Evolutionary conservation across 2,113 vertebrate genomes (phyloP).

Genomic region (Oryzias curvinotus): DNA sequence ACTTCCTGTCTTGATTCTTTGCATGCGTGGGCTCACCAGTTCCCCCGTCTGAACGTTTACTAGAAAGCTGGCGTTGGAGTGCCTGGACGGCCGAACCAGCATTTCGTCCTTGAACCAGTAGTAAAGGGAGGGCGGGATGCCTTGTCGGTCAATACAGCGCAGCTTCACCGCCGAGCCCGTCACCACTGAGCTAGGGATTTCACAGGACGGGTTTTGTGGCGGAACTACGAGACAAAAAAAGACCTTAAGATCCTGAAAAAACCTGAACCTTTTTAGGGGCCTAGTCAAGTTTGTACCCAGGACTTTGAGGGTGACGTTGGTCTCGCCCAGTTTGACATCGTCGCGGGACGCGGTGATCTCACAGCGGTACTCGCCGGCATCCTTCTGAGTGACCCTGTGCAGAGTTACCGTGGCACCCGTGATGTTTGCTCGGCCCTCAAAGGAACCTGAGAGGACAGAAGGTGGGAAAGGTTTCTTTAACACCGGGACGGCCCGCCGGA

Average conservation of each 20-base stretch:
- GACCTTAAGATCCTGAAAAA: neutral
- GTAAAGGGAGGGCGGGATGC: slow-evolving; percentile 85
- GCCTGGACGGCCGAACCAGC: slow-evolving; percentile 56
- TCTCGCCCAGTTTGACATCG: slow-evolving; percentile 81
- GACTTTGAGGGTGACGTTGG: slow-evolving; percentile 85
- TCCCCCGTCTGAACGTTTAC: slow-evolving; percentile 81
- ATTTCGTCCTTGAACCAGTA: slow-evolving; percentile 85
- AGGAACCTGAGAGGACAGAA: slow-evolving; percentile 74
- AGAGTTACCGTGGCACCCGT: slow-evolving; percentile 85
- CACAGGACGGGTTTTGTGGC: slow-evolving; percentile 80
- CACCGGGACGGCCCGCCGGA: too few relatives aligned
- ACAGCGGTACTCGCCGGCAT: slow-evolving; percentile 91
- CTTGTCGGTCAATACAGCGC: slow-evolving; percentile 84
- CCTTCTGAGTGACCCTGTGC: slow-evolving; percentile 83
- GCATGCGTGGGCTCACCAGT: slow-evolving; percentile 77
- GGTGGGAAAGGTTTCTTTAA: neutral
- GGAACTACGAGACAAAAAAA: slow-evolving; percentile 74
- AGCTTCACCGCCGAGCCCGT: slow-evolving; percentile 84
- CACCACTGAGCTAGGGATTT: slow-evolving; percentile 84
- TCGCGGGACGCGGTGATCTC: slow-evolving; percentile 87
- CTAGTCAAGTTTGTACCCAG: slow-evolving; percentile 75
- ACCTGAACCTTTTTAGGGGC: neutral
- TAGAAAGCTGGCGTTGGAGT: slow-evolving; percentile 77
- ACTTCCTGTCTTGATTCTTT: neutral
- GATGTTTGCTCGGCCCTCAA: slow-evolving; percentile 84